phyloP scores from a whole-genome alignment of 2,888 invertebrate species.

The Marronus borbonicus region DNA sequence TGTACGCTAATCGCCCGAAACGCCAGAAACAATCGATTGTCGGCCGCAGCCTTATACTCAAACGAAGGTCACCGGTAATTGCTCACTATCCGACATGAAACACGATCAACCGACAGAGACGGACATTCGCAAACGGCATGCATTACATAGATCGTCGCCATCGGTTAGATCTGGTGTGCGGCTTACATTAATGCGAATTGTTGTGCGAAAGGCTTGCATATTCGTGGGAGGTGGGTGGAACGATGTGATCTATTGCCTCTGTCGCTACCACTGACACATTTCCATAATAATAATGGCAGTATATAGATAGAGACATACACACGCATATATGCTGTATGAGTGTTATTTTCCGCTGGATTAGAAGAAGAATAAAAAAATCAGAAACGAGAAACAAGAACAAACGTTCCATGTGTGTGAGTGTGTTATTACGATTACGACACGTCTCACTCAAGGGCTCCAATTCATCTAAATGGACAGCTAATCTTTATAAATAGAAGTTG shows the following conservation, averaged over 20 bases:
- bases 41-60: background rate
- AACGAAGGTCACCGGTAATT: slow-evolving; percentile 31
- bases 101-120: background rate
- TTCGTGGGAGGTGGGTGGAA: slow-evolving; percentile 44
- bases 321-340: background rate
- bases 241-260: slow-evolving; percentile 39
- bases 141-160: background rate
- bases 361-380: no score
- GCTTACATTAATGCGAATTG: slow-evolving; percentile 30
- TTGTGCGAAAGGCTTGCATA: slow-evolving; percentile 3
- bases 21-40: slow-evolving; percentile 26
- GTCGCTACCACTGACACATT: slow-evolving; percentile 44
- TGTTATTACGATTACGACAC: background rate
- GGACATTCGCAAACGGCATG: background rate
- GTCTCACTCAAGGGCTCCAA: slow-evolving; percentile 5
- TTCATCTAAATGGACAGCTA: background rate
- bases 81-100: slow-evolving; percentile 26
- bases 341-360: no score
- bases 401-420: no score
- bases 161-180: background rate
- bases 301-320: background rate
- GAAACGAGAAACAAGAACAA: no score
- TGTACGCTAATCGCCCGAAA: slow-evolving; percentile 18
- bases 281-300: slow-evolving; percentile 27
- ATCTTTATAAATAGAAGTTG: slow-evolving; percentile 43